phyloP scores from a whole-genome alignment of 2,113 vertebrate genomes.

The Actenoides hombroni region DNA sequence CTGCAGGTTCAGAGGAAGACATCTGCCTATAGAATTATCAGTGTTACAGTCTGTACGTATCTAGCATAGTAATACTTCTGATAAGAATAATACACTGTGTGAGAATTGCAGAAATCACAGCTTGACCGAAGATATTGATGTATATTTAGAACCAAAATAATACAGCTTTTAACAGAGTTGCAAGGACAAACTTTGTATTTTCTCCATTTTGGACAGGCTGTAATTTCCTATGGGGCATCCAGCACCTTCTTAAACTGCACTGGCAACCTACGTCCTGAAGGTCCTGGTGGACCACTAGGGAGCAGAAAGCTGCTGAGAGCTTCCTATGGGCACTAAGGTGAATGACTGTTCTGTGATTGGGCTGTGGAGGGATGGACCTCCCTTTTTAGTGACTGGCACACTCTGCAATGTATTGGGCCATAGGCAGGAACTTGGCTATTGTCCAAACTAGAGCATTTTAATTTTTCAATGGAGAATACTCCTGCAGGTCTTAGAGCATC shows the following conservation, averaged over 20 bases:
- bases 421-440: not conserved
- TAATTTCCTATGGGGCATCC: not conserved
- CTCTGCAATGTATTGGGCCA: fast-evolving
- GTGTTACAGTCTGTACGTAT: not conserved
- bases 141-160: not conserved
- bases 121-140: not conserved
- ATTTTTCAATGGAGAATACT: not conserved
- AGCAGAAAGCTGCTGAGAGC: not conserved
- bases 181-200: not conserved
- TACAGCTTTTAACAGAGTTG: not conserved
- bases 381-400: not conserved
- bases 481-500: not conserved
- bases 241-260: not conserved
- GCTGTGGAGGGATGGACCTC: fast-evolving
- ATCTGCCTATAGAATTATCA: not conserved
- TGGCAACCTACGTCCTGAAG: fast-evolving
- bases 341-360: not conserved
- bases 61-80: not conserved
- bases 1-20: not conserved
- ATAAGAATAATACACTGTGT: not conserved
- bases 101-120: not conserved
- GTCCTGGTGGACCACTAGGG: not conserved
- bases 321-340: not conserved
- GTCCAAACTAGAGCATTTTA: not conserved
- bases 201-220: not conserved